These are phyloP conservation scores for Cairina moschata DNA, from an alignment of 2,113 vertebrate species.

Conservation along the genomic window DNA sequence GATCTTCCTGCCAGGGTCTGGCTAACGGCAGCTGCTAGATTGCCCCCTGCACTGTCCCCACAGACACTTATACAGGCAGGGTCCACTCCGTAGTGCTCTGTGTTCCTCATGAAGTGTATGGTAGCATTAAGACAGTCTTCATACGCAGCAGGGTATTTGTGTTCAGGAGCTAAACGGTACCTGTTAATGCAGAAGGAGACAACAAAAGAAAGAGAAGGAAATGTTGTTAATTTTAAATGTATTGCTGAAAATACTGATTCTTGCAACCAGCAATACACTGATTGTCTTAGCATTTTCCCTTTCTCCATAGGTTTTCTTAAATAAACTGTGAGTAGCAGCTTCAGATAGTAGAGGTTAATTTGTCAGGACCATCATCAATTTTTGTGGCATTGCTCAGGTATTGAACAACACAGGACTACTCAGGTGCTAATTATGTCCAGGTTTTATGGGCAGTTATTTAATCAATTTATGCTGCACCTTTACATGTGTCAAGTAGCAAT, in stretches of 20 bases:
- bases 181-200: slow-evolving; percentile 50
- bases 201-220: fast-evolving
- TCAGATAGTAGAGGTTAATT: background rate
- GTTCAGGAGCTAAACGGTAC: slow-evolving; percentile 83
- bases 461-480: background rate
- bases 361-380: background rate
- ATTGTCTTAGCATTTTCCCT: background rate
- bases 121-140: slow-evolving; percentile 81
- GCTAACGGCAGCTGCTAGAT: slow-evolving; percentile 76
- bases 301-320: background rate
- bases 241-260: background rate
- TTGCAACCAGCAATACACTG: background rate
- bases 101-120: slow-evolving; percentile 80
- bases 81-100: slow-evolving; percentile 79
- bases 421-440: background rate
- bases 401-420: background rate
- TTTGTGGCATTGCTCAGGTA: background rate
- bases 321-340: background rate
- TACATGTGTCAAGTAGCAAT: background rate
- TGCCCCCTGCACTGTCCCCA: slow-evolving; percentile 85
- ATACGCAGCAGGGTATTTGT: slow-evolving; percentile 73
- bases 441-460: background rate
- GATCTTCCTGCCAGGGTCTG: slow-evolving; percentile 71
- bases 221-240: background rate
- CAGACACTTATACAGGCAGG: slow-evolving; percentile 75